A percentile compares a stretch with the other conserved stretches of the same genome.
Evolutionary conservation across 2,113 vertebrate species (phyloP).

Genomic region (Zapus hudsonius): DNA sequence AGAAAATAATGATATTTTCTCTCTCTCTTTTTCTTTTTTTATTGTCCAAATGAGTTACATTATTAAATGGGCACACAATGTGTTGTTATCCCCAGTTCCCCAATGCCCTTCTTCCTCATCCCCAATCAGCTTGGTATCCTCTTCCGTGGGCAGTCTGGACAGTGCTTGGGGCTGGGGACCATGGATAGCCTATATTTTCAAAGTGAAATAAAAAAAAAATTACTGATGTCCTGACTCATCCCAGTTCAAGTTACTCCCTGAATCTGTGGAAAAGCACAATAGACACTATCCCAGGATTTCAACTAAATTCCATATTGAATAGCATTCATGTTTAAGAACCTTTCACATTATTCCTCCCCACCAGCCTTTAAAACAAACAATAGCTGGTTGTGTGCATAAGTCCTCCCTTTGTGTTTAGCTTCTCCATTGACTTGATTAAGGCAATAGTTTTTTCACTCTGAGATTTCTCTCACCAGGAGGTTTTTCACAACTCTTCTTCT

Average conservation of each 20-base stretch:
- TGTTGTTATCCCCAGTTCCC: too few species aligned
- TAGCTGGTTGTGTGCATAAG: neutral
- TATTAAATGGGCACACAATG: too few species aligned
- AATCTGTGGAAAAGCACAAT: neutral
- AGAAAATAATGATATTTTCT: neutral
- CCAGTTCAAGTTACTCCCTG: neutral
- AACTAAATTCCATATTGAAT: neutral
- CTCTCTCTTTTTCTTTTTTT: too few species aligned
- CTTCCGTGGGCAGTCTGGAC: too few species aligned
- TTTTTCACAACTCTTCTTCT: conserved; percentile 57
- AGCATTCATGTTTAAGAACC: neutral
- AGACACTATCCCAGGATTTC: neutral
- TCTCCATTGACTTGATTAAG: conserved; percentile 59
- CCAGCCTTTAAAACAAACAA: conserved; percentile 59
- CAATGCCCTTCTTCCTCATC: too few species aligned
- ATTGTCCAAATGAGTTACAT: too few species aligned
- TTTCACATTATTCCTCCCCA: neutral
- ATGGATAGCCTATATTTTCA: too few species aligned
- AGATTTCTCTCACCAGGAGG: conserved; percentile 58
- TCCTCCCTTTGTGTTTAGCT: neutral
- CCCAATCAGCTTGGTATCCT: too few species aligned
- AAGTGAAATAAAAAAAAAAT: neutral
- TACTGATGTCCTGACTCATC: neutral
- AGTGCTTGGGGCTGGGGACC: too few species aligned
- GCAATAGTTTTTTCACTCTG: conserved; percentile 24